phyloP scores from a whole-genome alignment of 2,797 vertebrate species.

The Lutjanus campechanus region DNA sequence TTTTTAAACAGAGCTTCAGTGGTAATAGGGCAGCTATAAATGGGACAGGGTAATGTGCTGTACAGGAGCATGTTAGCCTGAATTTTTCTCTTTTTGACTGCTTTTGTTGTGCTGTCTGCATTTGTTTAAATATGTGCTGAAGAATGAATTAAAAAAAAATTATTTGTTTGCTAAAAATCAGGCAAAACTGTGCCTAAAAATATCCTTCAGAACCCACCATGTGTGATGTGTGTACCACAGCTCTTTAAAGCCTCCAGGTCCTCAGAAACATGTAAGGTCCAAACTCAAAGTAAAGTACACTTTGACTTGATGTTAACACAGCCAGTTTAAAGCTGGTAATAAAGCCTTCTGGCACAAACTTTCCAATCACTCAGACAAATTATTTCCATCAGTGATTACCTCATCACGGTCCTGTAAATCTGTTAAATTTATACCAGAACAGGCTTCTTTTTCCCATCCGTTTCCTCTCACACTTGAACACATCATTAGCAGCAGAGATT shows the following conservation, averaged over 20 bases:
- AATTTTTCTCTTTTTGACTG: too few species aligned
- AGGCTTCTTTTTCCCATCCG: background rate
- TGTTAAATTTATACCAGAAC: constrained; percentile 6
- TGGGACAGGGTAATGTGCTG: too few species aligned
- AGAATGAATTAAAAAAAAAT: too few species aligned
- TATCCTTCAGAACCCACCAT: background rate
- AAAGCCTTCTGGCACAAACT: background rate
- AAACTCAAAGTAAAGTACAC: background rate
- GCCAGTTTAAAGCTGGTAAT: constrained; percentile 15
- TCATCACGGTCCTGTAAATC: constrained; percentile 3
- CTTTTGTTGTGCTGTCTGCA: background rate
- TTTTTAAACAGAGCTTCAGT: too few species aligned
- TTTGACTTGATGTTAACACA: background rate
- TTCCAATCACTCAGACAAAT: background rate
- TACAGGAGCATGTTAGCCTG: too few species aligned
- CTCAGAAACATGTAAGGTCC: background rate
- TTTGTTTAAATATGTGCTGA: background rate
- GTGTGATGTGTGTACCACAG: background rate
- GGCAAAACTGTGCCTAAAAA: too few species aligned
- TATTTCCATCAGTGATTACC: constrained; percentile 6
- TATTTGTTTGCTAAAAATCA: too few species aligned
- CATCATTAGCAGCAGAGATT: constrained; percentile 32
- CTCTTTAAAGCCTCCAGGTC: background rate
- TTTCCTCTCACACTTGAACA: constrained; percentile 48
- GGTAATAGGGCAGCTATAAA: too few species aligned